These are phyloP conservation scores for Copidosoma aretas DNA, from an alignment of 2,888 invertebrate genomes.

Conservation along the genomic window DNA sequence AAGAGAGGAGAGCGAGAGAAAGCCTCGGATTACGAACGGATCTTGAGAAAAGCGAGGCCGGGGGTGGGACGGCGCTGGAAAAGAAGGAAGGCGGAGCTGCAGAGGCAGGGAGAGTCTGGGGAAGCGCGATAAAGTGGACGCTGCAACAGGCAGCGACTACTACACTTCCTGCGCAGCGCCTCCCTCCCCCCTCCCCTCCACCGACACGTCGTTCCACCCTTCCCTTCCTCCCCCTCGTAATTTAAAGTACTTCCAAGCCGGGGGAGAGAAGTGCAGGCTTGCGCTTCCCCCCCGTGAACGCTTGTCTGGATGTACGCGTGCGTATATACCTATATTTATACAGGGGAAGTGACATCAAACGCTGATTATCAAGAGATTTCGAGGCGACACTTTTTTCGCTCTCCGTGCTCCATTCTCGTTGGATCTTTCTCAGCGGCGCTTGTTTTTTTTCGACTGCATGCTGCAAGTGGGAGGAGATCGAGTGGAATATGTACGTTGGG, in stretches of 20 bases:
- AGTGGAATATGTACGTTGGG: not conserved
- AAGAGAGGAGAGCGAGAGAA: not conserved
- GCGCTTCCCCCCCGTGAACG: not conserved
- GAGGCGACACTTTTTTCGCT: not conserved
- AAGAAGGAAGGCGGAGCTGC: conserved; percentile 33
- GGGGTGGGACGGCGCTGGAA: conserved; percentile 7
- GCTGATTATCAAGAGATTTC: not conserved
- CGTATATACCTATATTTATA: not conserved
- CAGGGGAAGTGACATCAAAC: not conserved
- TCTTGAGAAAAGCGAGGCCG: not conserved
- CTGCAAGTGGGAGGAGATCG: not conserved
- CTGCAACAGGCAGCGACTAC: conserved; percentile 35
- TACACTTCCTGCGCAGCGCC: conserved; percentile 2
- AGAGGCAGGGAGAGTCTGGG: not conserved
- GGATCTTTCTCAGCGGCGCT: too few relatives aligned
- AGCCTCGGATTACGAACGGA: conserved; percentile 18
- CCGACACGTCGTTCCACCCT: not conserved
- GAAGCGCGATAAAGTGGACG: conserved; percentile 27
- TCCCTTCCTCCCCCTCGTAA: conserved; percentile 6
- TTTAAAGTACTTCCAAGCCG: conserved; percentile 23
- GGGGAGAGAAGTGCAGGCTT: not conserved
- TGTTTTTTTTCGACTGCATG: not conserved
- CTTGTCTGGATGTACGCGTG: not conserved
- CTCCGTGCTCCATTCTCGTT: not conserved
- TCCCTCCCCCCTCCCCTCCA: not conserved